Conservation (phyloP, 2,888 invertebrate genomes). For the Nowickia ferox region DNA sequence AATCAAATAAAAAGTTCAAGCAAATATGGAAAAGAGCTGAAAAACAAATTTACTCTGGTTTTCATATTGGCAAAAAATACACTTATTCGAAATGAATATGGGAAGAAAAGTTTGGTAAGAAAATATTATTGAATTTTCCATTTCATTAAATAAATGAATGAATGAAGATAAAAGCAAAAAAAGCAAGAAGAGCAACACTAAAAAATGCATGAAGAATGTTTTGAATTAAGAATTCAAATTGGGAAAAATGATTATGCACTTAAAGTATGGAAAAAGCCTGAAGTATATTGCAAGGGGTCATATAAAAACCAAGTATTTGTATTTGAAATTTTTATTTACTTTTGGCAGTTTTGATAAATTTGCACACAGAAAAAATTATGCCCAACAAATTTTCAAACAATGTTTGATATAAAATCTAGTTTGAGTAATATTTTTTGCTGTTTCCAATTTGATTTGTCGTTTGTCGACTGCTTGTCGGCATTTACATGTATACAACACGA, state of each 20-base stretch:
- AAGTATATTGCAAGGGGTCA: not conserved
- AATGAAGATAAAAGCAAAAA: constrained; percentile 25
- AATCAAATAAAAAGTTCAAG: constrained; percentile 39
- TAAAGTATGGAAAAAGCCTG: not conserved
- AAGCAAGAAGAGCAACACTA: constrained; percentile 18
- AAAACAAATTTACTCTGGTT: constrained; percentile 41
- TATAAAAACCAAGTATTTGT: too few species aligned
- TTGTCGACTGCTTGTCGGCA: too few species aligned
- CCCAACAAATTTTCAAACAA: too few species aligned
- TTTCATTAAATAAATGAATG: constrained; percentile 72
- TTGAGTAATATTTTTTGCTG: too few species aligned
- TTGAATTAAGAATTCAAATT: constrained; percentile 13
- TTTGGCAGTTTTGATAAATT: too few species aligned
- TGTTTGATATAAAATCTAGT: too few species aligned
- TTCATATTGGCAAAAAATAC: constrained; percentile 45
- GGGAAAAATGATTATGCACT: constrained; percentile 15
- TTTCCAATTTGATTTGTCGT: too few species aligned
- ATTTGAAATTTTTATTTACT: too few species aligned
- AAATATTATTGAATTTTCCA: constrained; percentile 74
- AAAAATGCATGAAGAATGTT: constrained; percentile 1
- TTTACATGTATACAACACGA: too few species aligned
- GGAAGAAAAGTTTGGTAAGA: constrained; percentile 37
- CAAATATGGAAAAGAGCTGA: not conserved
- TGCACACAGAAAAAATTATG: too few species aligned
- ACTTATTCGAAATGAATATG: constrained; percentile 41